These are phyloP conservation scores for Pterocles burchelli DNA, from an alignment of 2,113 vertebrate species.

Conservation along the genomic window DNA sequence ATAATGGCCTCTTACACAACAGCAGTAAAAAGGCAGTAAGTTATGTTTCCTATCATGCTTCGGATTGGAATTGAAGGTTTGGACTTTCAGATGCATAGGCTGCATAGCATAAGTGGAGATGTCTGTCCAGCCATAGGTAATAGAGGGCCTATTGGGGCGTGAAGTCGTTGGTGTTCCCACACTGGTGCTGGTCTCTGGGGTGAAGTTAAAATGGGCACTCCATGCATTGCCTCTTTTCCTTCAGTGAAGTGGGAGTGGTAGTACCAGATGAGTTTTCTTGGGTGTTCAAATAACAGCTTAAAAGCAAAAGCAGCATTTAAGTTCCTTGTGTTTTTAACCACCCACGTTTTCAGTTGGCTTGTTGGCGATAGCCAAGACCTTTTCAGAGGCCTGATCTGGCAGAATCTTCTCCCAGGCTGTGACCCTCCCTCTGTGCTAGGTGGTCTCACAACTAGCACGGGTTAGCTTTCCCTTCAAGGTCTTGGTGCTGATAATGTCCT, in stretches of 20 bases:
- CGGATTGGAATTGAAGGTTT: neutral
- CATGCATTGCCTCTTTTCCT: neutral
- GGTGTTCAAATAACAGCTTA: neutral
- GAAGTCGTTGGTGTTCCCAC: neutral
- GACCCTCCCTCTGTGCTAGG: neutral
- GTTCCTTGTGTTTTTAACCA: neutral
- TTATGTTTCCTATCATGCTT: neutral
- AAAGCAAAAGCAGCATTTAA: neutral
- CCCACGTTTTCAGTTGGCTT: neutral
- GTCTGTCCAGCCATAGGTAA: neutral
- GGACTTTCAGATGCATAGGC: neutral
- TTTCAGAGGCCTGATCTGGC: neutral
- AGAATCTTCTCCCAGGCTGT: neutral
- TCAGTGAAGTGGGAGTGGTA: neutral
- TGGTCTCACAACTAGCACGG: neutral
- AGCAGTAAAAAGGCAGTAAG: constrained; percentile 10
- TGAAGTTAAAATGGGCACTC: neutral
- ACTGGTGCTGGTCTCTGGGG: neutral
- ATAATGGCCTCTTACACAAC: constrained; percentile 35
- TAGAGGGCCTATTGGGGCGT: neutral
- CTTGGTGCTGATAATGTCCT: neutral
- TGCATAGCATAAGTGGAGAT: neutral
- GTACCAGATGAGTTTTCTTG: neutral
- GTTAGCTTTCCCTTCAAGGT: neutral
- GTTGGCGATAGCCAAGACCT: neutral